Evolutionary conservation across 2,888 invertebrate species (phyloP), one percentile per base, ranked within the genome.

Genomic region (Apotomis capreana): DNA sequence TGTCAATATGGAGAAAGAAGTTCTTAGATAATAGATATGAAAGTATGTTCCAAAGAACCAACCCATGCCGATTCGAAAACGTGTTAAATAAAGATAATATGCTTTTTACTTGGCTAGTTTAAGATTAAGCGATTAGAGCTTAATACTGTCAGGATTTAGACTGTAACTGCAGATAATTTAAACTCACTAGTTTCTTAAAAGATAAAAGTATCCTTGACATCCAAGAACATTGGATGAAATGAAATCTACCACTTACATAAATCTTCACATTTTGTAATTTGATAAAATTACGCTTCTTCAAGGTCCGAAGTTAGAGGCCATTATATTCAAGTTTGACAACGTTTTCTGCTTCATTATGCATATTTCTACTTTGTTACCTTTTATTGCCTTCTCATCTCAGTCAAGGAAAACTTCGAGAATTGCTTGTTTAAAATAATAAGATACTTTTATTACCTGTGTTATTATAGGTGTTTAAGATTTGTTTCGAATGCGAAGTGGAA

Each of bases 321-420:
- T 71, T 67, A 65, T 55, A 67, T 55, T 65, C 40, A 37, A 61
- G 67, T 67, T 67, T 49, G 60, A 65, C 58, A 65, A 65, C 65
- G 40, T 61, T 67, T 55, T 54, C 15, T 70, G 12, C 40, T 55
- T 70, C 55, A 67, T 67, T 71, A 70, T 70, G 54, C 60, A 70
- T 26, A 60, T 65, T 60, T 54, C 54, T 65, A 46, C 46, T 57
- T 59, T 54, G 57, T 52, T 70, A 15, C 36, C 37, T 65, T 60
- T 65, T 60, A 60, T 55, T 61, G 49, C 37, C 54, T 55, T 70
- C 54, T 44, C 64, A 10, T 59, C 26, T 61, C 46, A 12, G 36
- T 51, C 15, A 26, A 37, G 26, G n/a, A 63, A 40, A 69, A 69
- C 62, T 63, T 44, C 4, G 8, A 10, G 37, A 63, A 57, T 44